A percentile compares a stretch with the other conserved stretches of the same genome.
Conservation (phyloP, 2,113 vertebrate species). For the Halichoeres trimaculatus region DNA sequence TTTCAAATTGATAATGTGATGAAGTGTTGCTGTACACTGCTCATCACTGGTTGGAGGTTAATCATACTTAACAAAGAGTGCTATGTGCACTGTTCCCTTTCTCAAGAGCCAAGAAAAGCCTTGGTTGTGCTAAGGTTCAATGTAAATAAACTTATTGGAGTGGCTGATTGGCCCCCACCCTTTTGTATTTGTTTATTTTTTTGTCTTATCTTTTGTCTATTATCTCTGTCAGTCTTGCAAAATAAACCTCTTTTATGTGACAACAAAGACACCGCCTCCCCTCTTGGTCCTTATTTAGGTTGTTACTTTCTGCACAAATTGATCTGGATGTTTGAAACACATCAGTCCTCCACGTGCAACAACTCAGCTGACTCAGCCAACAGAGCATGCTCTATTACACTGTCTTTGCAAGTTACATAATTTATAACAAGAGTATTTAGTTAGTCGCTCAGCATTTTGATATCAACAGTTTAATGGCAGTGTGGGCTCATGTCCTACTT, state of each 20-base stretch:
- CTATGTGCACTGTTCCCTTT: no score
- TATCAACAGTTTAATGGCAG: not conserved
- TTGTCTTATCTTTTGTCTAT: not conserved
- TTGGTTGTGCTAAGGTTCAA: not conserved
- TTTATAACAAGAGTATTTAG: not conserved
- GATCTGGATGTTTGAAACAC: not conserved
- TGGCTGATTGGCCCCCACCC: not conserved
- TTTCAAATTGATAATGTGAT: no score
- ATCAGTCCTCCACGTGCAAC: not conserved
- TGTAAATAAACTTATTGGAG: not conserved
- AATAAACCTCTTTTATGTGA: not conserved
- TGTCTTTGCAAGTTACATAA: not conserved
- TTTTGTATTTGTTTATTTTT: not conserved
- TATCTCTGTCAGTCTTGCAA: not conserved
- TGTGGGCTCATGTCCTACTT: no score
- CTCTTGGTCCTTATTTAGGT: not conserved
- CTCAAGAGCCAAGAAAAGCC: not conserved
- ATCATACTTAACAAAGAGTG: no score
- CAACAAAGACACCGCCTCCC: not conserved
- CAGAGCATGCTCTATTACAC: not conserved
- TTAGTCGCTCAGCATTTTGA: not conserved
- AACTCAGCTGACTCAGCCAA: not conserved
- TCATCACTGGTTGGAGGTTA: no score
- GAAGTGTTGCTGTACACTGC: no score
- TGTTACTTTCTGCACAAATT: not conserved